These are phyloP conservation scores for Alectura lathami DNA, from an alignment of 2,113 vertebrate species.

Conservation along the genomic window DNA sequence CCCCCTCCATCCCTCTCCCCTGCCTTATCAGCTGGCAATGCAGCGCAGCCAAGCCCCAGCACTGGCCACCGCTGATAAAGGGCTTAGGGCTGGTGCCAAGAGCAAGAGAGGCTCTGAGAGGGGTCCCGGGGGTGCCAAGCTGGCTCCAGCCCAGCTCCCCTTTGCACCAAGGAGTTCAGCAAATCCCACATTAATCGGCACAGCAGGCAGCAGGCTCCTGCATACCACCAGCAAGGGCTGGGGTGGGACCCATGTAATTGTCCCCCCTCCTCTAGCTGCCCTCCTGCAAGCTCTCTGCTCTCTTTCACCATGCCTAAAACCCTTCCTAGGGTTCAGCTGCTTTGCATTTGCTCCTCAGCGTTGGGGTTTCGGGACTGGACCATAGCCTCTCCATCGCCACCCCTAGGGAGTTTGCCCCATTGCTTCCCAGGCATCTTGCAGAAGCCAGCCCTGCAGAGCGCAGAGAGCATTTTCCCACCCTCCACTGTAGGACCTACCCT, in stretches of 20 bases:
- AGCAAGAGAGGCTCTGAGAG: neutral
- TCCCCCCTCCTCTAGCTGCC: too few species aligned
- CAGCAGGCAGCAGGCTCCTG: neutral
- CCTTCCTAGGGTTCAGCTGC: too few species aligned
- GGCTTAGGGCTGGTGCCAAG: neutral
- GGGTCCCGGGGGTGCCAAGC: neutral
- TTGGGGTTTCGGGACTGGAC: neutral
- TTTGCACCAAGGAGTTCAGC: neutral
- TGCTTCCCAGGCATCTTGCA: neutral
- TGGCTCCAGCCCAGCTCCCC: neutral
- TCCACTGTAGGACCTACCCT: neutral
- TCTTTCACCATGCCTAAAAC: neutral
- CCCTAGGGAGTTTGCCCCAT: neutral
- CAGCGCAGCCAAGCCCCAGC: neutral
- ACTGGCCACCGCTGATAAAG: neutral
- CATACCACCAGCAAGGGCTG: neutral
- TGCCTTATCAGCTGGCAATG: neutral
- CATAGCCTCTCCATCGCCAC: neutral
- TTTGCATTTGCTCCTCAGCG: neutral
- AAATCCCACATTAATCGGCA: neutral
- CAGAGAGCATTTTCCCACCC: neutral
- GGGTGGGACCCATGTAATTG: too few species aligned
- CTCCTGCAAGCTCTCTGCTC: neutral
- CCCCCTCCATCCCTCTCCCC: neutral
- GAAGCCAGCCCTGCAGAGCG: neutral